These are phyloP conservation scores for Hydrozoanthus gracilis DNA, from an alignment of 92 coral and sea anemone genomes.

Conservation along the genomic window DNA sequence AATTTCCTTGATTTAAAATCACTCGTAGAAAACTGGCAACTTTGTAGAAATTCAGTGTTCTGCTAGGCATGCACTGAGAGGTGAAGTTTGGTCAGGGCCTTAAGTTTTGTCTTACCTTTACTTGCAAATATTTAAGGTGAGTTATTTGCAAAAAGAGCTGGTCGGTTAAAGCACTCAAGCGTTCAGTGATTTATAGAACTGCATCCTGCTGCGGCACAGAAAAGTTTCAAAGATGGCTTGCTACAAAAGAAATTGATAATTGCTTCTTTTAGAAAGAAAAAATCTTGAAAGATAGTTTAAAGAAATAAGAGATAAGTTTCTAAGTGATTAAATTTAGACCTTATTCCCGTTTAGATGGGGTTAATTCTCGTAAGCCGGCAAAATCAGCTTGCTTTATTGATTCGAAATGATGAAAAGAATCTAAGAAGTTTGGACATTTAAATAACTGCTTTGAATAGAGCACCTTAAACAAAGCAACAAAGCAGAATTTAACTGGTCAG, in stretches of 20 bases:
- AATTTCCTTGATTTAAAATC: neutral
- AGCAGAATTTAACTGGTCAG: conserved; percentile 49
- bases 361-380: neutral
- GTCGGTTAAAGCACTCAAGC: conserved; percentile 2
- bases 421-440: conserved; percentile 34
- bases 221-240: conserved; percentile 46
- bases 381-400: conserved; percentile 34
- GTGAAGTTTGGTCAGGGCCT: neutral
- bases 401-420: conserved; percentile 36
- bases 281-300: conserved; percentile 8
- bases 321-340: no score
- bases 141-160: neutral
- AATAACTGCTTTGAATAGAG: conserved; percentile 36
- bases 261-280: conserved; percentile 17
- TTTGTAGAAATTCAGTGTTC: neutral
- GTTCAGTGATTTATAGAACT: neutral
- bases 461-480: conserved; percentile 43
- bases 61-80: neutral
- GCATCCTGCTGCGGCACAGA: conserved; percentile 22
- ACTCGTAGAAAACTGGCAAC: neutral
- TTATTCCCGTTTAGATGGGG: neutral
- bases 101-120: no score
- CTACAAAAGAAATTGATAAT: conserved; percentile 43
- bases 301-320: neutral
- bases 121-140: neutral